Percentiles rank a stretch among this genome's conserved stretches.
Conservation (phyloP, 2,888 invertebrate genomes). For the Neoitamus cyanurus region DNA sequence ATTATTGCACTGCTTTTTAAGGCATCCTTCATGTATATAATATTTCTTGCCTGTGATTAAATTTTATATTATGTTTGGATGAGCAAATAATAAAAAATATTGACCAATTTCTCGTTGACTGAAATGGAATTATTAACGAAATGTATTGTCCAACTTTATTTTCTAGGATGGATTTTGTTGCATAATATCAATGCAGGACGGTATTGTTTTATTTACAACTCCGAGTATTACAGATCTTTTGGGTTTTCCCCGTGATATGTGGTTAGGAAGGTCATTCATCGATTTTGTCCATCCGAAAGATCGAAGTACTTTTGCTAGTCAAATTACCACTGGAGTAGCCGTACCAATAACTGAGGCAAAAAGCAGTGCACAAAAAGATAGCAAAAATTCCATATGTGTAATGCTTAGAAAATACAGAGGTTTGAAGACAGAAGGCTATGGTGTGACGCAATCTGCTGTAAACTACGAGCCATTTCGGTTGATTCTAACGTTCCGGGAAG, state of each 20-base stretch:
- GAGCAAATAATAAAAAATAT: background rate
- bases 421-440: conserved; percentile 71
- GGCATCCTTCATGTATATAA: too few relatives aligned
- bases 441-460: conserved; percentile 71
- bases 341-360: conserved; percentile 70
- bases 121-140: too few relatives aligned
- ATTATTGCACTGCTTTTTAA: too few relatives aligned
- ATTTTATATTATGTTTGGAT: too few relatives aligned
- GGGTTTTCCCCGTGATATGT: conserved; percentile 85
- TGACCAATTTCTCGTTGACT: too few relatives aligned
- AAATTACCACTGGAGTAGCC: conserved; percentile 76
- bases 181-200: conserved; percentile 85
- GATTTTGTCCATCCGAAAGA: conserved; percentile 87
- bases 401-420: conserved; percentile 76
- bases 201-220: conserved; percentile 82
- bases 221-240: conserved; percentile 75
- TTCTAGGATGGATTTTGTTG: conserved; percentile 79
- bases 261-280: conserved; percentile 86
- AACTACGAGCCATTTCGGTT: conserved; percentile 79
- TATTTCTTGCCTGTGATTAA: too few relatives aligned
- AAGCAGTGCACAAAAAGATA: conserved; percentile 65
- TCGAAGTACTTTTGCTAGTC: conserved; percentile 78
- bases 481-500: conserved; percentile 76
- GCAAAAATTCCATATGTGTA: conserved; percentile 71
- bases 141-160: background rate